Conservation (phyloP, 2,113 vertebrate genomes). For the Psettodes erumei region DNA sequence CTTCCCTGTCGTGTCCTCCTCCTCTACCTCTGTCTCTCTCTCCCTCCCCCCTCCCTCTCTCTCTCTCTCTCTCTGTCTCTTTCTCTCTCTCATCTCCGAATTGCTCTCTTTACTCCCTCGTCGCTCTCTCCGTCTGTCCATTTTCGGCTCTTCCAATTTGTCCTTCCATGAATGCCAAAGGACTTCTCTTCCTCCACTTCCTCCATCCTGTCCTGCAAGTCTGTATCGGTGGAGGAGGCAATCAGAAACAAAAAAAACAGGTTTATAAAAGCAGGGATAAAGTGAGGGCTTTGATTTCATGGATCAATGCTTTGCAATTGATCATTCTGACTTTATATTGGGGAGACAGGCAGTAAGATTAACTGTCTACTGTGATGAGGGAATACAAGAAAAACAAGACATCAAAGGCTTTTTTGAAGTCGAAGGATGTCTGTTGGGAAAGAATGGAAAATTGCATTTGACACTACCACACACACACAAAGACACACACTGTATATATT, state of each 20-base stretch:
- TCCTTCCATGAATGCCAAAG: conserved; percentile 59
- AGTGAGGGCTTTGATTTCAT: conserved; percentile 70
- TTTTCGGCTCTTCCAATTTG: conserved; percentile 41
- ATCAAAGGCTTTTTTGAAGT: conserved; percentile 73
- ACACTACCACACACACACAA: conserved; percentile 29
- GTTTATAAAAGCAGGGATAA: conserved; percentile 44
- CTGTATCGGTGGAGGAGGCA: conserved; percentile 6
- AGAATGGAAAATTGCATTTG: conserved; percentile 49
- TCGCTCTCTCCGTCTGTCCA: conserved; percentile 29
- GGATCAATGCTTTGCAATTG: conserved; percentile 72
- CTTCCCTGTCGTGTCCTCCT: conserved; percentile 31
- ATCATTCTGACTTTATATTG: conserved; percentile 52
- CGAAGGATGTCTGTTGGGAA: conserved; percentile 30
- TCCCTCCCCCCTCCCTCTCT: neutral
- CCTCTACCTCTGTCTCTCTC: conserved; percentile 21
- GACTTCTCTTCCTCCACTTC: conserved; percentile 34
- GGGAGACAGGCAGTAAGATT: conserved; percentile 52
- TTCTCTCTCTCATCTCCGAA: conserved; percentile 28
- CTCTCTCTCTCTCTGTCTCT: too few species aligned
- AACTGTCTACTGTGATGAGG: conserved; percentile 53
- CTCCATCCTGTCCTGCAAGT: conserved; percentile 33
- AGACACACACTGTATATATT: conserved; percentile 41
- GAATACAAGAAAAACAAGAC: conserved; percentile 49
- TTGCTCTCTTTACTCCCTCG: conserved; percentile 37
- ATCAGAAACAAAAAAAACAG: conserved; percentile 5